Evolutionary conservation across 2,888 invertebrate genomes (phyloP).

Genomic region (Polydesmus complanatus): DNA sequence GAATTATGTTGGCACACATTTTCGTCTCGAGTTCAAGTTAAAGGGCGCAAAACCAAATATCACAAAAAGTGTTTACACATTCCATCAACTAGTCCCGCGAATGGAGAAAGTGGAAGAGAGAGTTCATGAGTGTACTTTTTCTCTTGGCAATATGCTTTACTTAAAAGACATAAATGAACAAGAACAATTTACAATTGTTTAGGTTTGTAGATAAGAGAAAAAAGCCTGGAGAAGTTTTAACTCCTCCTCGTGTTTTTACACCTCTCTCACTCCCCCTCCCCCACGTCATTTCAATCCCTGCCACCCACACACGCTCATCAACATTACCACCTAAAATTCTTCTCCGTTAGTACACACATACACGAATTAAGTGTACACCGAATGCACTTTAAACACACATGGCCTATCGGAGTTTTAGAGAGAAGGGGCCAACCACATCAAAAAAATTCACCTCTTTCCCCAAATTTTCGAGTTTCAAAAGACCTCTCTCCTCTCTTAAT

Average conservation of each 20-base stretch:
- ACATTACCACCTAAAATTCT: background rate
- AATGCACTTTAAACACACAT: background rate
- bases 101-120: background rate
- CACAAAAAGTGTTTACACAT: constrained; percentile 10
- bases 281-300: no score
- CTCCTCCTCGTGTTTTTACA: no score
- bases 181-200: constrained; percentile 14
- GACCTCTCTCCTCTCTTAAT: no score
- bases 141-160: background rate
- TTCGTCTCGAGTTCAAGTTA: background rate
- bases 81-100: background rate
- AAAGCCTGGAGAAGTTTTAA: no score
- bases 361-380: background rate
- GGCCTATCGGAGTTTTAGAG: no score
- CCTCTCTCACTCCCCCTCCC: no score
- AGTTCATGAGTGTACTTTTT: background rate
- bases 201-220: constrained; percentile 4
- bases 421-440: no score
- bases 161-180: background rate
- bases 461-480: no score
- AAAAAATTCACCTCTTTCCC: no score
- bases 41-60: background rate
- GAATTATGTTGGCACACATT: background rate
- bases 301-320: background rate
- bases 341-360: background rate